These are phyloP conservation scores for Pseudois nayaur DNA, from an alignment of 2,113 vertebrate genomes.

Conservation along the genomic window DNA sequence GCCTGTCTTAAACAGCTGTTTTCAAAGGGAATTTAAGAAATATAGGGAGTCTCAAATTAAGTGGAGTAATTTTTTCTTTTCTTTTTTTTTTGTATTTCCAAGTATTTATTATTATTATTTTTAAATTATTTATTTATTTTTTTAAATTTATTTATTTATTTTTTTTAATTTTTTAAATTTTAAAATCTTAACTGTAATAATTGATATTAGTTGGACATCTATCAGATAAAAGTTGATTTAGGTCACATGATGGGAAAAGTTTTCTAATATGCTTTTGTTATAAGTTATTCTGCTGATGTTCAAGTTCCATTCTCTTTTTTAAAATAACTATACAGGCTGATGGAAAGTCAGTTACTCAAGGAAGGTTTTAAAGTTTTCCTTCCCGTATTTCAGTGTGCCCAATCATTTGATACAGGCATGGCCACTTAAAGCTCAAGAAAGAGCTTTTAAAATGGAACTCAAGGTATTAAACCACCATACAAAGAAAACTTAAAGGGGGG, in stretches of 20 bases:
- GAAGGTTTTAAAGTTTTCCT: neutral
- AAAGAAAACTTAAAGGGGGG: neutral
- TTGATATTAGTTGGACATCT: neutral
- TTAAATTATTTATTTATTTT: too few species aligned
- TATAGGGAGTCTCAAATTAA: neutral
- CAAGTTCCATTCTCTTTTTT: neutral
- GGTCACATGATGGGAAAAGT: neutral
- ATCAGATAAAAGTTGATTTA: neutral
- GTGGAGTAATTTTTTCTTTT: neutral
- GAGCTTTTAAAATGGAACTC: constrained; percentile 23
- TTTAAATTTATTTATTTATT: too few species aligned
- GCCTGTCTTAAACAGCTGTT: neutral
- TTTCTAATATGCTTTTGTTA: neutral
- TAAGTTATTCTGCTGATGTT: neutral
- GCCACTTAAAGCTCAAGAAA: neutral
- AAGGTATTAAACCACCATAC: neutral
- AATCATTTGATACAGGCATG: neutral
- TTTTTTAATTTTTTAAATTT: too few species aligned
- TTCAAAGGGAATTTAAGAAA: neutral
- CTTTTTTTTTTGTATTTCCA: too few species aligned
- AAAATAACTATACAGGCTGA: neutral
- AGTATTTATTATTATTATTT: too few species aligned
- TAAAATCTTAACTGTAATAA: neutral
- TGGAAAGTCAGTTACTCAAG: neutral
- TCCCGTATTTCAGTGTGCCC: neutral